Conservation (phyloP, 2,888 invertebrate species). For the Bombylius discolor region DNA sequence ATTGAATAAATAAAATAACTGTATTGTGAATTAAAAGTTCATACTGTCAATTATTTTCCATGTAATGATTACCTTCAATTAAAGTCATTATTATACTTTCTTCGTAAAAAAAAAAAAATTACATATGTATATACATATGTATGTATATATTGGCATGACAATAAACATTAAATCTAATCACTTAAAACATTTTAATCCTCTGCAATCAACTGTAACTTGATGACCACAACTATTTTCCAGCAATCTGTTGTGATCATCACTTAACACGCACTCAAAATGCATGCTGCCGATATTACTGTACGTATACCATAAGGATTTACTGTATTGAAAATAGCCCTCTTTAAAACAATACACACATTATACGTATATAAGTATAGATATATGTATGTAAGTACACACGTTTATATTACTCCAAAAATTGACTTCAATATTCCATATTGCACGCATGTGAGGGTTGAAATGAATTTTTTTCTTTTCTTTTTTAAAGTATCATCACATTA, state of each 20-base stretch:
- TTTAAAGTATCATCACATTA: too few relatives aligned
- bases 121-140: neutral
- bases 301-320: neutral
- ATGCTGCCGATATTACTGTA: neutral
- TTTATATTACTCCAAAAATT: neutral
- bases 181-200: conserved; percentile 7
- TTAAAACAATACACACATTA: neutral
- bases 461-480: neutral
- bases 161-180: neutral
- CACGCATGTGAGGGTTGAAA: neutral
- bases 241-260: conserved; percentile 13
- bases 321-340: neutral
- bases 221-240: conserved; percentile 5
- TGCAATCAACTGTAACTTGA: conserved; percentile 4
- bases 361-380: too few relatives aligned
- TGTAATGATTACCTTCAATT: too few relatives aligned
- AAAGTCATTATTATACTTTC: too few relatives aligned
- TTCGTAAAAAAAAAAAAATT: too few relatives aligned
- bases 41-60: too few relatives aligned
- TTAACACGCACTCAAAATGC: conserved; percentile 5
- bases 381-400: neutral
- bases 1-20: too few relatives aligned
- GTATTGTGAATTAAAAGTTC: too few relatives aligned
- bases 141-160: neutral
- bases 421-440: neutral